Percentiles rank a stretch among this genome's conserved stretches.
phyloP scores from a whole-genome alignment of 2,113 vertebrate genomes.

The Vanacampus margaritifer region DNA sequence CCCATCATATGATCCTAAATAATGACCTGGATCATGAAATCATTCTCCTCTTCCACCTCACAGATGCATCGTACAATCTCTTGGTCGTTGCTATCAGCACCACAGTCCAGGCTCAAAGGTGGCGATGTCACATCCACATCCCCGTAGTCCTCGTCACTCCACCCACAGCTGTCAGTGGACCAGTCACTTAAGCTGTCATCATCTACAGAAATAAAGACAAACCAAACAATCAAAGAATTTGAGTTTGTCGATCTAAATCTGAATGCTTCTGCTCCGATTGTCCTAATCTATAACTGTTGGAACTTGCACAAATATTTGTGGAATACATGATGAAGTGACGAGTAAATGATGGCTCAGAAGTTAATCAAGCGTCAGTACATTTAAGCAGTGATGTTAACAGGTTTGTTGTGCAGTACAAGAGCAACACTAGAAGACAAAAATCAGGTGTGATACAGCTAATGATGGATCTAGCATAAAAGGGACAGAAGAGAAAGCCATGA shows the following conservation, averaged over 20 bases:
- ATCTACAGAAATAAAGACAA: constrained; percentile 65
- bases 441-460: constrained; percentile 2
- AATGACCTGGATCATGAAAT: constrained; percentile 96
- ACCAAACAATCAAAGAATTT: not conserved
- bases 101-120: constrained; percentile 79
- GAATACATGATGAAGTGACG: constrained; percentile 46
- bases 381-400: not conserved
- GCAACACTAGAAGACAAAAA: not conserved
- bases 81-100: constrained; percentile 75
- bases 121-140: constrained; percentile 84
- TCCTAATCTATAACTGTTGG: not conserved
- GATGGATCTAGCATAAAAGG: constrained; percentile 48
- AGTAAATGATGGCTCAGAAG: constrained; percentile 41
- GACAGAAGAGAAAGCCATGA: constrained; percentile 28
- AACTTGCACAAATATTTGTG: constrained; percentile 2
- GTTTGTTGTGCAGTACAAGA: not conserved
- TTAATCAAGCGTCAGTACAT: constrained; percentile 39
- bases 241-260: not conserved
- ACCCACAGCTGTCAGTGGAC: constrained; percentile 88
- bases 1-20: not conserved
- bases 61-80: constrained; percentile 94
- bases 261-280: not conserved
- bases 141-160: constrained; percentile 89
- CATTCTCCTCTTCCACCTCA: constrained; percentile 94
- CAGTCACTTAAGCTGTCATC: constrained; percentile 89